Evolutionary conservation across 2,888 invertebrate genomes (phyloP).

Genomic region (Leptogaster cylindrica): DNA sequence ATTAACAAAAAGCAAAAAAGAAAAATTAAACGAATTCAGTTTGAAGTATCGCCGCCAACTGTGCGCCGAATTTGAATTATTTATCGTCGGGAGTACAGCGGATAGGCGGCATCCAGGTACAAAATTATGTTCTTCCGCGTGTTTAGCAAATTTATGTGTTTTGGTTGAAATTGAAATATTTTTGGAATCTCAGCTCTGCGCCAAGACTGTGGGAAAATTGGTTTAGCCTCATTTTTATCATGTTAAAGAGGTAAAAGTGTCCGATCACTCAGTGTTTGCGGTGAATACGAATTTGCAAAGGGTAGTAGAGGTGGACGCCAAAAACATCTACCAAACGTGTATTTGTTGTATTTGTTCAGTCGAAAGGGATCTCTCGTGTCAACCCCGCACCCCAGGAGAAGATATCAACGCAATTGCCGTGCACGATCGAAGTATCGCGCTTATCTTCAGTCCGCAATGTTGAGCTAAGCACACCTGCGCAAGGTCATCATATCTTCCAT

Average conservation of each 20-base stretch:
- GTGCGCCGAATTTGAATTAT: not conserved
- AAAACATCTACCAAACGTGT: too few relatives aligned
- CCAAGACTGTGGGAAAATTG: not conserved
- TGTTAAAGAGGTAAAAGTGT: too few relatives aligned
- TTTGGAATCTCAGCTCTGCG: constrained; percentile 19
- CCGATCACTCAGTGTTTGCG: too few relatives aligned
- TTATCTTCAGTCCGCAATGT: not conserved
- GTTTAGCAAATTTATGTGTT: constrained; percentile 10
- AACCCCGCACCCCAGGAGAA: not conserved
- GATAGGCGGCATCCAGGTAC: not conserved
- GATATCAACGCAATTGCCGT: not conserved
- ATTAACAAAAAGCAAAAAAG: not conserved
- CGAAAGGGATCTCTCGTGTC: not conserved
- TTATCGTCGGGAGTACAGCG: not conserved
- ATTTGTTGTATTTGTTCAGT: too few relatives aligned
- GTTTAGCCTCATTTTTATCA: not conserved
- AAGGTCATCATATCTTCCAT: not conserved
- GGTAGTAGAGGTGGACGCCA: too few relatives aligned
- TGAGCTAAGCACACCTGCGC: not conserved
- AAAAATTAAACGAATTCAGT: not conserved
- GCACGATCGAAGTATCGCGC: not conserved
- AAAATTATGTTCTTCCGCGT: constrained; percentile 2
- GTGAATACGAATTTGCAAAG: too few relatives aligned
- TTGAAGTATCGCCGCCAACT: not conserved
- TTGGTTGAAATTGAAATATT: constrained; percentile 22